These are phyloP conservation scores for Alfaro cultratus DNA, from an alignment of 2,797 vertebrate genomes.

Conservation along the genomic window DNA sequence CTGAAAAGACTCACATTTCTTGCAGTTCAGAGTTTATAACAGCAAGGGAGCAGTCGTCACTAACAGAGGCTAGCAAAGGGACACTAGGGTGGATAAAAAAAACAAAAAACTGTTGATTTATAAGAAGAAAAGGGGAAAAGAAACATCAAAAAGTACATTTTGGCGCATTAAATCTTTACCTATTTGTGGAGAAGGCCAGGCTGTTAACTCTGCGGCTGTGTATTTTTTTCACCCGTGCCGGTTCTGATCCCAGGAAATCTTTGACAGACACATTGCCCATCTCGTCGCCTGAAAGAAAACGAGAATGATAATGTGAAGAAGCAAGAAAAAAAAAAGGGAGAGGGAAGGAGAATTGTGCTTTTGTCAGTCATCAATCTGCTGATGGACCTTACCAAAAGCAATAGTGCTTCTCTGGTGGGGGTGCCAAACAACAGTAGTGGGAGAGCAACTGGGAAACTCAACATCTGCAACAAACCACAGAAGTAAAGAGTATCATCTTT, in stretches of 20 bases:
- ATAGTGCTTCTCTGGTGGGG: slow-evolving; percentile 87
- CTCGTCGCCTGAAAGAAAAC: slow-evolving; percentile 86
- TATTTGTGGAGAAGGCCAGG: slow-evolving; percentile 90
- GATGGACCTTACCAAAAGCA: slow-evolving; percentile 85
- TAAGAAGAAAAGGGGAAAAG: background rate
- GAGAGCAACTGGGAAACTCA: slow-evolving; percentile 78
- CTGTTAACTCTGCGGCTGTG: slow-evolving; percentile 85
- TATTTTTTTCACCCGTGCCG: slow-evolving; percentile 67
- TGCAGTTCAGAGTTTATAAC: slow-evolving; percentile 86
- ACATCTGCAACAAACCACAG: slow-evolving; percentile 69
- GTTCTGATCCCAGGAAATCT: slow-evolving; percentile 83
- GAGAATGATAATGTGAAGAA: slow-evolving; percentile 9
- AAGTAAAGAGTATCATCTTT: background rate
- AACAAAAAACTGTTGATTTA: background rate
- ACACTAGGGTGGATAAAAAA: slow-evolving; percentile 67
- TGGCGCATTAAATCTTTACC: slow-evolving; percentile 71
- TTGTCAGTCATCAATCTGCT: background rate
- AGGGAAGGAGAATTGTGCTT: too few species aligned
- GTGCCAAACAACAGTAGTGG: slow-evolving; percentile 90
- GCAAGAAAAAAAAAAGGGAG: slow-evolving; percentile 3
- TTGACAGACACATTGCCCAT: slow-evolving; percentile 86
- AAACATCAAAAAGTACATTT: background rate
- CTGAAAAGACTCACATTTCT: slow-evolving; percentile 86
- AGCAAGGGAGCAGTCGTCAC: slow-evolving; percentile 92
- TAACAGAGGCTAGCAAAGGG: slow-evolving; percentile 88